Percentiles rank a stretch among this genome's conserved stretches.
phyloP scores from a whole-genome alignment of 2,888 invertebrate species.

The Pseudococcus longispinus region DNA sequence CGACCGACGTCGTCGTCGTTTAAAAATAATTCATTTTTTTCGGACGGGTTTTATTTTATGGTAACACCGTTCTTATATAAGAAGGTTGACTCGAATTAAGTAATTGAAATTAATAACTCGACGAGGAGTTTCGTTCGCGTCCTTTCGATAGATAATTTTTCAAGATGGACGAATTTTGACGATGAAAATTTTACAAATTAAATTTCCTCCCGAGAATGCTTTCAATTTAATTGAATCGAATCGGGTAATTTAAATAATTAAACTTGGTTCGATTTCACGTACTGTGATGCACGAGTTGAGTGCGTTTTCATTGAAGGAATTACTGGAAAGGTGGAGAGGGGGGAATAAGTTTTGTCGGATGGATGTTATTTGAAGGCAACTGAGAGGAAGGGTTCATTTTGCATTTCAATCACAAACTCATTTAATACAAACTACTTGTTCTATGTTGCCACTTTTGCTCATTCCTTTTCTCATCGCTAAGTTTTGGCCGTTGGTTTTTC shows the following conservation, averaged over 20 bases:
- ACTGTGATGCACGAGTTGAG: background rate
- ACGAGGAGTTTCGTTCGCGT: background rate
- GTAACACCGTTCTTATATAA: background rate
- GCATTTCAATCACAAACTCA: no score
- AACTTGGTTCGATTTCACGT: background rate
- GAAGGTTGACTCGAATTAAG: background rate
- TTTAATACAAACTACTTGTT: no score
- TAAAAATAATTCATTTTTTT: background rate
- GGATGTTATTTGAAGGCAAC: no score
- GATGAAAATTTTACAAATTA: background rate
- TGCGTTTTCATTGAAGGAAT: background rate
- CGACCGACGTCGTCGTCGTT: background rate
- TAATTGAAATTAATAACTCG: constrained; percentile 6
- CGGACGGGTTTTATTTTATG: background rate
- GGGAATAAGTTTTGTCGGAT: no score
- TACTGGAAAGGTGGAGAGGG: background rate
- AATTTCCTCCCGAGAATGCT: background rate
- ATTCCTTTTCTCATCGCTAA: no score
- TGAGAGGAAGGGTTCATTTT: no score
- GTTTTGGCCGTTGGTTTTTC: no score
- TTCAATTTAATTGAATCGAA: background rate
- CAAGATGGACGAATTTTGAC: background rate
- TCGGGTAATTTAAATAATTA: background rate
- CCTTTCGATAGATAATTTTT: background rate
- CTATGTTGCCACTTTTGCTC: no score